Evolutionary conservation across 2,113 vertebrate species (phyloP).

Genomic region (Phylloscopus whistleri): DNA sequence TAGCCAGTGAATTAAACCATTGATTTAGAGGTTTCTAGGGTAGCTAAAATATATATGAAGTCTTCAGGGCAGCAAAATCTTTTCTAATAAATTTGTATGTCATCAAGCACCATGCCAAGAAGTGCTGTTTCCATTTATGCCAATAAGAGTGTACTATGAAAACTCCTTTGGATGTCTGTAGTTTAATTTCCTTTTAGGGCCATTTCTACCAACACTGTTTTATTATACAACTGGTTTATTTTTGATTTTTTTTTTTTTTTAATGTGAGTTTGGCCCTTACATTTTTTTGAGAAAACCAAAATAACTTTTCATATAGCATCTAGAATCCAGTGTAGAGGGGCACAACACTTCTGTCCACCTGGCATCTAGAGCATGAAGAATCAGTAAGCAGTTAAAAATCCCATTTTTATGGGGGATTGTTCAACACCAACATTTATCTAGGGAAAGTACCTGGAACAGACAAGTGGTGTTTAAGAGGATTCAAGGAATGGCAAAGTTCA

Average conservation of each 20-base stretch:
- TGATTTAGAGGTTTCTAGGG: background rate
- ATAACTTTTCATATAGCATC: background rate
- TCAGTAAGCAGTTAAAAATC: background rate
- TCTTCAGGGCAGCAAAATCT: slow-evolving; percentile 5
- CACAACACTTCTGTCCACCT: background rate
- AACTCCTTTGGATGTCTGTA: background rate
- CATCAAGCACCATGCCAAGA: background rate
- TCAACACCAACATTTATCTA: background rate
- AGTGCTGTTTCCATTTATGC: background rate
- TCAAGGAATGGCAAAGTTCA: background rate
- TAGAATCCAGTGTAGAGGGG: background rate
- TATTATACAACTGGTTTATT: background rate
- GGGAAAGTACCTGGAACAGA: background rate
- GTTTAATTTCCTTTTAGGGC: background rate
- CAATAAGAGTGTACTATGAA: background rate
- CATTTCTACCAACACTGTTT: background rate
- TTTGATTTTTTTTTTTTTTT: background rate
- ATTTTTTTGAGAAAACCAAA: background rate
- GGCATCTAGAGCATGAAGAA: background rate
- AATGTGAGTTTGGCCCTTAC: background rate
- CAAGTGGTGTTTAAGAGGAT: background rate
- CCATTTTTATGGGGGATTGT: background rate
- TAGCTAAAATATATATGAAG: slow-evolving; percentile 7
- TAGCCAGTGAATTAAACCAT: slow-evolving; percentile 16
- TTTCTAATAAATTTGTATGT: slow-evolving; percentile 13